A percentile compares a stretch with the other conserved stretches of the same genome.
These are phyloP conservation scores for Rallus crepitans DNA, from an alignment of 2,797 vertebrate genomes.

Conservation along the genomic window DNA sequence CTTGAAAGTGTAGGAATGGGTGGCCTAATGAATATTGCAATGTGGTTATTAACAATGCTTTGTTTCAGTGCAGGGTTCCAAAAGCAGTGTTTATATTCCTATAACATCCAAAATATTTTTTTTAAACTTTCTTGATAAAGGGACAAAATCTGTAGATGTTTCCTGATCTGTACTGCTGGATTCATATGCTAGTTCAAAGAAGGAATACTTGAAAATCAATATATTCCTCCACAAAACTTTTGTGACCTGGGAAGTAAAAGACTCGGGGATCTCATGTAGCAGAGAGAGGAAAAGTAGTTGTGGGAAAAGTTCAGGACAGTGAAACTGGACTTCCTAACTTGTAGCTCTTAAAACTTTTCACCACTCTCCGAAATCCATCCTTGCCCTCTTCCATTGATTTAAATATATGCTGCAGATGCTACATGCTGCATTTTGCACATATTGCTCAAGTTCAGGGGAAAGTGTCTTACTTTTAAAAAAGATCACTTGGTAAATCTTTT, in stretches of 20 bases:
- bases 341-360: background rate
- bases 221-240: background rate
- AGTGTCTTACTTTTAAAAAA: background rate
- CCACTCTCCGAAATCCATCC: background rate
- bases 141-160: background rate
- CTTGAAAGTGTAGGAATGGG: background rate
- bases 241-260: background rate
- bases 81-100: background rate
- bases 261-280: background rate
- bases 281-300: background rate
- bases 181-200: background rate
- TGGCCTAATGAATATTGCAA: background rate
- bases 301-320: background rate
- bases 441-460: background rate
- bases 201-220: background rate
- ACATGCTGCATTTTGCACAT: background rate
- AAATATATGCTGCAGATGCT: background rate
- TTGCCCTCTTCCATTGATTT: background rate
- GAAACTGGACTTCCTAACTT: background rate
- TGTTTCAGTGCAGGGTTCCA: background rate
- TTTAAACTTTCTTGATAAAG: background rate
- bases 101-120: background rate
- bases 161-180: background rate
- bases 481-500: background rate
- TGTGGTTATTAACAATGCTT: accelerated